Evolutionary conservation across 1,140 invertebrate species (phyloP).

Genomic region (Ditylenchus dipsaci): DNA sequence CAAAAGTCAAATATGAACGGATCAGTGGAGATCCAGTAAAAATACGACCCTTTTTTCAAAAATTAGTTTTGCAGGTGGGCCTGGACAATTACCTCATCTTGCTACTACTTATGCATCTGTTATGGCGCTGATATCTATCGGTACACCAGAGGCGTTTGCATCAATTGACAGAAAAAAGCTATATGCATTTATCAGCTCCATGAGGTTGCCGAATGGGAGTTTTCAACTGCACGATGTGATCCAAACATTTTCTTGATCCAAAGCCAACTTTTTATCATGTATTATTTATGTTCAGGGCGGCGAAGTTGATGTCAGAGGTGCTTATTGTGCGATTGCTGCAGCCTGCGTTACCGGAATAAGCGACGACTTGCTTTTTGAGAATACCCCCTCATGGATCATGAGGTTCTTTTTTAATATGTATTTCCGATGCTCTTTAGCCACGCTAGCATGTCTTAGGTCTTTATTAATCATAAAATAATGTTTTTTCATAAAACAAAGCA

Average conservation of each 20-base stretch:
- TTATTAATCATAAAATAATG: too few species aligned
- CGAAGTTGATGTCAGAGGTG: slow-evolving; percentile 84
- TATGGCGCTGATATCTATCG: slow-evolving; percentile 81
- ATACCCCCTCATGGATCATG: slow-evolving; percentile 79
- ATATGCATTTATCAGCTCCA: slow-evolving; percentile 67
- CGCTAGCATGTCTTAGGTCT: neutral
- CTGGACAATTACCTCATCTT: slow-evolving; percentile 81
- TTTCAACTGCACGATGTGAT: slow-evolving; percentile 75
- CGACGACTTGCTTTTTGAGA: slow-evolving; percentile 36
- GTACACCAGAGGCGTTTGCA: slow-evolving; percentile 77
- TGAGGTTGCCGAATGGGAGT: slow-evolving; percentile 76
- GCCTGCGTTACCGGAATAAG: slow-evolving; percentile 23
- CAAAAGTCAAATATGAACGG: too few species aligned
- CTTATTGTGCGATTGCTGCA: slow-evolving; percentile 86
- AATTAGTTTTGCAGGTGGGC: slow-evolving; percentile 67
- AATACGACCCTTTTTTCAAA: neutral
- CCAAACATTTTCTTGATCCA: neutral
- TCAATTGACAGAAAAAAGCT: slow-evolving; percentile 72
- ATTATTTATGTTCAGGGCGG: slow-evolving; percentile 65
- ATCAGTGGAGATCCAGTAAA: too few species aligned
- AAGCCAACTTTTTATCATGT: too few species aligned
- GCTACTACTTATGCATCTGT: slow-evolving; percentile 95
- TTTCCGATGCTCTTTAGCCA: neutral
- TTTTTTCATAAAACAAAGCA: too few species aligned
- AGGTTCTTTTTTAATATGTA: slow-evolving; percentile 11